A percentile compares a stretch with the other conserved stretches of the same genome.
Conservation (phyloP, 2,797 vertebrate species). For the Crossoptilon crossoptilon region DNA sequence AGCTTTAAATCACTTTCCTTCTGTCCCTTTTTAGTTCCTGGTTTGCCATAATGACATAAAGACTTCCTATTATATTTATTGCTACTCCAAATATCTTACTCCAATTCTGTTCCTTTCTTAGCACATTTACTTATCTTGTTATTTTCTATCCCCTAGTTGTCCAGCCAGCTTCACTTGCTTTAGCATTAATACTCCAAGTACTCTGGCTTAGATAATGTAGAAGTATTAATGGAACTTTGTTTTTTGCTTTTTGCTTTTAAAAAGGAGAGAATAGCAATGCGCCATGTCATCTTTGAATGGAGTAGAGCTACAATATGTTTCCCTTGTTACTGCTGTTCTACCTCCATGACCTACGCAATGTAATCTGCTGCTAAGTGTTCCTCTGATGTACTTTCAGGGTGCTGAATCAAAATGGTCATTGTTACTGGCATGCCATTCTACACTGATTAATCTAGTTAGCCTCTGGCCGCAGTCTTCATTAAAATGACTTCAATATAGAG, state of each 20-base stretch:
- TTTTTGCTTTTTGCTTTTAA: too few species aligned
- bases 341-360: not conserved
- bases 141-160: not conserved
- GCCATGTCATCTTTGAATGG: not conserved
- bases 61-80: not conserved
- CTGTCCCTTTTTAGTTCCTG: not conserved
- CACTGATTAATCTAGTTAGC: not conserved
- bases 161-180: not conserved
- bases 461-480: not conserved
- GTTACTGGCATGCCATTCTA: not conserved
- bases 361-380: not conserved
- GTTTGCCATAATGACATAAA: not conserved
- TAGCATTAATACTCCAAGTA: not conserved
- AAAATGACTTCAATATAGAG: not conserved
- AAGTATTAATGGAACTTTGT: not conserved
- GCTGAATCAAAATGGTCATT: not conserved
- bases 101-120: not conserved
- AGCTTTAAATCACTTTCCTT: not conserved
- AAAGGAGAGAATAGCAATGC: not conserved
- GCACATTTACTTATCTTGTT: not conserved
- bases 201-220: not conserved
- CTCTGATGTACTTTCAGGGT: not conserved
- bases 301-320: not conserved
- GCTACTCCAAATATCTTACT: not conserved
- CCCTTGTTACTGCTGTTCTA: not conserved